These are phyloP conservation scores for Paramuricea clavata DNA, from an alignment of 92 coral and sea anemone genomes.

Conservation along the genomic window DNA sequence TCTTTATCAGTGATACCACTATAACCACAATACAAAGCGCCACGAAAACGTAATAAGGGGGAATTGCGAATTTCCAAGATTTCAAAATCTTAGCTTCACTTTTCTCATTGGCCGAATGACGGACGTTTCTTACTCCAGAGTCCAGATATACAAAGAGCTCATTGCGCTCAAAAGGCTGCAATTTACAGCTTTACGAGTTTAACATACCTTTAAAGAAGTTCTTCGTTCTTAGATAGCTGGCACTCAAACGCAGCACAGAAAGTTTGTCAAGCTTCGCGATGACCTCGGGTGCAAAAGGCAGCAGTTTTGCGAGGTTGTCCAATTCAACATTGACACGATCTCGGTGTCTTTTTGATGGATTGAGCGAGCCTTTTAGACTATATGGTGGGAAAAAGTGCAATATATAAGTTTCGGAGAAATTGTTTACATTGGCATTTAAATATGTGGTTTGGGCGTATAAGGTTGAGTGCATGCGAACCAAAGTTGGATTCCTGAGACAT, in stretches of 20 bases:
- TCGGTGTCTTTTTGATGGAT: constrained; percentile 97
- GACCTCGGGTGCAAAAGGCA: constrained; percentile 97
- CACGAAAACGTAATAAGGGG: too few species aligned
- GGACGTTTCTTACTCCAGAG: too few species aligned
- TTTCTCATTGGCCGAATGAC: too few species aligned
- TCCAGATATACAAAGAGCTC: too few species aligned
- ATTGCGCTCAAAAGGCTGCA: too few species aligned
- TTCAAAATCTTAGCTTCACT: too few species aligned
- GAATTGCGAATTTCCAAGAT: too few species aligned
- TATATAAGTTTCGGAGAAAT: background rate
- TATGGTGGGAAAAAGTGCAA: background rate
- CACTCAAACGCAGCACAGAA: constrained; percentile 90
- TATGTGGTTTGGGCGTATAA: too few species aligned
- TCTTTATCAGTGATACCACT: too few species aligned
- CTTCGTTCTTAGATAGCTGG: constrained; percentile 95
- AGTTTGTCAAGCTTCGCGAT: constrained; percentile 94
- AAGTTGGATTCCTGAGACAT: too few species aligned
- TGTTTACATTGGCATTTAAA: background rate
- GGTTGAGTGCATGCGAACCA: too few species aligned
- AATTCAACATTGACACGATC: constrained; percentile 96
- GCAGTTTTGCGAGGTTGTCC: constrained; percentile 93
- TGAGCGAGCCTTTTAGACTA: constrained; percentile 94
- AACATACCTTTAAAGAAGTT: constrained; percentile 95
- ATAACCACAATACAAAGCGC: too few species aligned
- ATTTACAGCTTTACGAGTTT: background rate